Evolutionary conservation across 92 coral and sea anemone species (phyloP).

Genomic region (Hydrozoanthus gracilis): DNA sequence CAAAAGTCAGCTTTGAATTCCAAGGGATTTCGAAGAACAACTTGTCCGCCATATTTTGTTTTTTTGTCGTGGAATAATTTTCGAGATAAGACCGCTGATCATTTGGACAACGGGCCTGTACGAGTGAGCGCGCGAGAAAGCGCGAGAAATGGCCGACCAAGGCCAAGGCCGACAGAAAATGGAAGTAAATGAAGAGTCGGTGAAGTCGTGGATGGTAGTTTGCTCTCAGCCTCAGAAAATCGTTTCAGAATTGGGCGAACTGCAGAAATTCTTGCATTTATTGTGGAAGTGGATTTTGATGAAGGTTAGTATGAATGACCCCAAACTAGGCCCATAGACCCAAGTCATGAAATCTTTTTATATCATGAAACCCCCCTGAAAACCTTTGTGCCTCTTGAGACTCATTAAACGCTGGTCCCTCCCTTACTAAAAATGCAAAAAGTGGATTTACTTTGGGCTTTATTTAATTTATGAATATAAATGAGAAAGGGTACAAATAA

Average conservation of each 20-base stretch:
- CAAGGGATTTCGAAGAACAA: not conserved
- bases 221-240: constrained; percentile 37
- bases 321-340: too few relatives aligned
- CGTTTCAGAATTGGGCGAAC: constrained; percentile 8
- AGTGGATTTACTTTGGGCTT: too few relatives aligned
- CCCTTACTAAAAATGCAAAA: too few relatives aligned
- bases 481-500: not conserved
- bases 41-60: not conserved
- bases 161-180: constrained; percentile 1
- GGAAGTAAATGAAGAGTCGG: constrained; percentile 73
- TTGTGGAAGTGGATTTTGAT: constrained; percentile 20
- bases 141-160: not conserved
- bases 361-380: not conserved
- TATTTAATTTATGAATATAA: too few relatives aligned
- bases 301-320: not conserved
- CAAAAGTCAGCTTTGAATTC: not conserved
- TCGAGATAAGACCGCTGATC: not conserved
- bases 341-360: too few relatives aligned
- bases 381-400: not conserved
- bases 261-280: constrained; percentile 9
- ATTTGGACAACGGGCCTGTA: not conserved
- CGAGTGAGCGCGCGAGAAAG: not conserved
- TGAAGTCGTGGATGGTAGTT: constrained; percentile 70
- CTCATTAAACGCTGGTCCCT: too few relatives aligned
- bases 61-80: not conserved